phyloP scores from a whole-genome alignment of 2,888 invertebrate genomes.

The Cheilosia pagana region DNA sequence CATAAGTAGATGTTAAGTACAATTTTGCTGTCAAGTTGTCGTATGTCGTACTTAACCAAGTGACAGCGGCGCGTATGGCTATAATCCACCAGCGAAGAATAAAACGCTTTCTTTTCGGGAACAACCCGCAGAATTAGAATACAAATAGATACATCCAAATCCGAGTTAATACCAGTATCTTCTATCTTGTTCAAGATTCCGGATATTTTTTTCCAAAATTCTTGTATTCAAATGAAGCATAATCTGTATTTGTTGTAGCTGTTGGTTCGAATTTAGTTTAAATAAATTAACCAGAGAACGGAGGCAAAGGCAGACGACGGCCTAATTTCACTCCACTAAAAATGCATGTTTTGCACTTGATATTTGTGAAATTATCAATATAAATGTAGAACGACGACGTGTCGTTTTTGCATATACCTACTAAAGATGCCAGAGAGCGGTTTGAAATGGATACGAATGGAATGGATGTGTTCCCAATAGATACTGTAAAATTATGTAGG shows the following conservation, averaged over 20 bases:
- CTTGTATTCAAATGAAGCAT: background rate
- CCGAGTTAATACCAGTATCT: too few species aligned
- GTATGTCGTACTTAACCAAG: background rate
- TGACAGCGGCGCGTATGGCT: background rate
- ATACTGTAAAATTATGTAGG: background rate
- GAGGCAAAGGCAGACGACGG: constrained; percentile 1
- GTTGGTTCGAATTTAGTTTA: background rate
- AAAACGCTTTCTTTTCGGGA: constrained; percentile 22
- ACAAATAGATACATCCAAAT: background rate
- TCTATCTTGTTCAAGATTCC: background rate
- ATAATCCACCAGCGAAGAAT: background rate
- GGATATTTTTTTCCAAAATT: background rate
- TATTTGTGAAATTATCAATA: constrained; percentile 23
- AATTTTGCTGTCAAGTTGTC: background rate
- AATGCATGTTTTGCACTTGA: constrained; percentile 39
- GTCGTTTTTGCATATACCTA: constrained; percentile 13
- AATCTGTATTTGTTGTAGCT: background rate
- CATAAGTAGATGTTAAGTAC: background rate
- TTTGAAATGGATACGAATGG: constrained; percentile 9
- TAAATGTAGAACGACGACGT: constrained; percentile 10
- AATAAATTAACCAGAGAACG: constrained; percentile 13
- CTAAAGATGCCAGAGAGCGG: background rate
- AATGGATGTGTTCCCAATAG: constrained; percentile 18
- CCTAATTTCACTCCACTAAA: constrained; percentile 38
- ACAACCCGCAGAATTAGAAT: constrained; percentile 4